These are phyloP conservation scores for Vombatus ursinus DNA, from an alignment of 2,113 vertebrate species.

Conservation along the genomic window DNA sequence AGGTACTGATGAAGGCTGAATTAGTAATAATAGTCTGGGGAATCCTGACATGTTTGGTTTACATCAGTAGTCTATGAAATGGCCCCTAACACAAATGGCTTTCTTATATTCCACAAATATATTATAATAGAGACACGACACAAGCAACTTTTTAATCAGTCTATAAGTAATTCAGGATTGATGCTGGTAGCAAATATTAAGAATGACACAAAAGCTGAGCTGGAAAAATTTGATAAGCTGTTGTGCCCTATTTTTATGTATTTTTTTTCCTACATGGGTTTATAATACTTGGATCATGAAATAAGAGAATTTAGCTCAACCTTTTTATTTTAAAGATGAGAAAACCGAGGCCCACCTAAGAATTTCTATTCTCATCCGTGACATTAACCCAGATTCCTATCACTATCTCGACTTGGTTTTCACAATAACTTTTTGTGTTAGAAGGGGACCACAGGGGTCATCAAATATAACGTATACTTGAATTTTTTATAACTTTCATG, in stretches of 20 bases:
- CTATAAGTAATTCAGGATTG: neutral
- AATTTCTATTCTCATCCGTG: neutral
- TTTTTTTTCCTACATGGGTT: neutral
- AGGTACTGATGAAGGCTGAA: neutral
- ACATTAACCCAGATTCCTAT: neutral
- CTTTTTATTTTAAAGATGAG: neutral
- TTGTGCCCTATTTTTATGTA: neutral
- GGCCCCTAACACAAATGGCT: neutral
- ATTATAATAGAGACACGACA: neutral
- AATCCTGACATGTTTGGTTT: neutral
- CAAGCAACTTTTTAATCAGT: neutral
- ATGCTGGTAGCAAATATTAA: neutral
- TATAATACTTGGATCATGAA: neutral
- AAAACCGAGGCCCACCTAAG: neutral
- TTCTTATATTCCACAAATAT: neutral
- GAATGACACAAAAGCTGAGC: neutral
- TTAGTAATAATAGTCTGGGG: neutral
- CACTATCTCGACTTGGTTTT: neutral
- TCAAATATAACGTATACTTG: neutral
- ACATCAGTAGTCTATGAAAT: neutral
- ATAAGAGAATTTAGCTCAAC: neutral
- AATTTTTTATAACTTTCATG: neutral
- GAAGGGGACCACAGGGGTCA: neutral
- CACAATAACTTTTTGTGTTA: neutral
- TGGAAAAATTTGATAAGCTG: neutral